Base-by-base conservation (phyloP, 2,797 vertebrate species). In the Sphaeramia orbicularis region DNA sequence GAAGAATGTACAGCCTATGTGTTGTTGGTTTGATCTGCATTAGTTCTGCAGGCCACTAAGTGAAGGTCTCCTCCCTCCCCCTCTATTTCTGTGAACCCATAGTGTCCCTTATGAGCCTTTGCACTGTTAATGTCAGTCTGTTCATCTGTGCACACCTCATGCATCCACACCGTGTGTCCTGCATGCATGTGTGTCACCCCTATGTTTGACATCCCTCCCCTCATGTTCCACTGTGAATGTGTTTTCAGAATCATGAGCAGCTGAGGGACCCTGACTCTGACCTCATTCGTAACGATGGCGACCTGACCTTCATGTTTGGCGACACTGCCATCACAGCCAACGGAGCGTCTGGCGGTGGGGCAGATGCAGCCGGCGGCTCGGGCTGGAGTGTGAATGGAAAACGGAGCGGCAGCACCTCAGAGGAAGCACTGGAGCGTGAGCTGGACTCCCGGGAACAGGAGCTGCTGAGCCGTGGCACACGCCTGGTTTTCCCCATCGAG, bases 401-500 rank as follows among this genome's bases (percentile, higher is more conserved):
- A 60, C 66, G 89, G 72, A 92, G 89, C 63, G 91, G 94, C 91
- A 96, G 95, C 84, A 95, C 88, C 16, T 97, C 96, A 0, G 96
- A 99, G 88, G 97, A 98, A 80, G 96, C 95, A 1, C 91, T 98
- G 83, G 97, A 98, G 88, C 91, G 60, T 15, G 97, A 98, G 90
- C 93, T 96, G 85, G 97, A 96, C 93, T 92, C 92, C 53, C 94
- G 94, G 8, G 96, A 97, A 65, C 96, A 95, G 76, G 97, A 97
- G 84, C 76, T 96, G 74, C 93, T 97, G 59, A 97, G 91, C 88
- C 93, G 97, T 12, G 97, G 98, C 40, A 99, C 97, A 0, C 95
- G 95, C 41, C 93, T 99, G 50, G 97, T 99, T 62, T 98, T 99
- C 91, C 97, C 98, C 80, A 93, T 98, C 44, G 96, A 97, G 87